phyloP scores from a whole-genome alignment of 2,797 vertebrate genomes.

The Halcyon leucocephala region DNA sequence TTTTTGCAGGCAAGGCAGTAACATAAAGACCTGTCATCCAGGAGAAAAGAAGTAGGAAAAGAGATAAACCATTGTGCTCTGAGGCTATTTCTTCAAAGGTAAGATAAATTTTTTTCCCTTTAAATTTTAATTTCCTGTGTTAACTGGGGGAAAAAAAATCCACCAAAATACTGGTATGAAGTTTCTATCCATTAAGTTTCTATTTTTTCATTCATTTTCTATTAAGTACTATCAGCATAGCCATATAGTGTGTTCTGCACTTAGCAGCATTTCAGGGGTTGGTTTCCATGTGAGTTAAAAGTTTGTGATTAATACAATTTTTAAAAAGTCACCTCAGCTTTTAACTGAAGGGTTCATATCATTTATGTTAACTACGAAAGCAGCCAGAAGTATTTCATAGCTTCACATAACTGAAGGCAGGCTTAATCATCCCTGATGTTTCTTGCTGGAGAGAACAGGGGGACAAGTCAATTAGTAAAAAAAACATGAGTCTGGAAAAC shows the following conservation, averaged over 20 bases:
- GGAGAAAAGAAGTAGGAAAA: constrained; percentile 33
- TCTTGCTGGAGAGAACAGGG: neutral
- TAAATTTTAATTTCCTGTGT: neutral
- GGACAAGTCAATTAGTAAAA: neutral
- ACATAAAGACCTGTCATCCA: constrained; percentile 32
- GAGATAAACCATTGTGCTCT: neutral
- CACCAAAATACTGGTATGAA: neutral
- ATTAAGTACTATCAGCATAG: neutral
- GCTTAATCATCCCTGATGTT: neutral
- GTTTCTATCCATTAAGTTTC: neutral
- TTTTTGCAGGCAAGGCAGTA: constrained; percentile 58
- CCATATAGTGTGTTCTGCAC: neutral
- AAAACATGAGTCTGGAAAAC: neutral
- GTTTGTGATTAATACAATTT: neutral
- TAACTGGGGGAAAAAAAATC: neutral
- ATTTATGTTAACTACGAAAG: constrained; percentile 18
- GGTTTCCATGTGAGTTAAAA: constrained; percentile 20
- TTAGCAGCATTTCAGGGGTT: constrained; percentile 24
- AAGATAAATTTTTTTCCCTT: neutral
- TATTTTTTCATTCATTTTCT: neutral
- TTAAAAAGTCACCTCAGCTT: constrained; percentile 11
- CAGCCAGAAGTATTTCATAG: neutral
- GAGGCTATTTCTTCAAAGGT: constrained; percentile 67
- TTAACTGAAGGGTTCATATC: constrained; percentile 11
- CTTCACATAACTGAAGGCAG: neutral